A percentile compares a stretch with the other conserved stretches of the same genome.
These are phyloP conservation scores for Ethmia dodecea DNA, from an alignment of 2,888 invertebrate genomes.

Conservation along the genomic window DNA sequence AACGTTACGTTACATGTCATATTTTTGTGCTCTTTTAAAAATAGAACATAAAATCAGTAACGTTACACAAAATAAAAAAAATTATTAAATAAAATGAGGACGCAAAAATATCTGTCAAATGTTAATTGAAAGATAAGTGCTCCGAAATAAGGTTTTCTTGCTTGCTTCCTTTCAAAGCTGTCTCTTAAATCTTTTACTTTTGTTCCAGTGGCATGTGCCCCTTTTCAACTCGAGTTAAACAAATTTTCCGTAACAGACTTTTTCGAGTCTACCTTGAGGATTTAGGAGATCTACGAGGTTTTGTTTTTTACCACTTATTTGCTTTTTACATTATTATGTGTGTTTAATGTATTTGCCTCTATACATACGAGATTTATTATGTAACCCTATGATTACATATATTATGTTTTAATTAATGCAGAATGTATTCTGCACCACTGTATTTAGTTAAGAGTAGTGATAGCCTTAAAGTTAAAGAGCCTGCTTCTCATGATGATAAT, in stretches of 20 bases:
- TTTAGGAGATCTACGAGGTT: conserved; percentile 60
- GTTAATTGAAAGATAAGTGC: conserved; percentile 57
- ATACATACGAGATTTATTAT: no score
- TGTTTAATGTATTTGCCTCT: conserved; percentile 4
- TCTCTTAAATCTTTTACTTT: conserved; percentile 59
- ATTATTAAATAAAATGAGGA: conserved; percentile 2
- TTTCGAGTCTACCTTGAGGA: conserved; percentile 59
- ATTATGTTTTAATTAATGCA: no score
- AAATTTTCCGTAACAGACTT: conserved; percentile 69
- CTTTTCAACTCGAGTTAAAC: conserved; percentile 66
- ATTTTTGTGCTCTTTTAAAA: no score
- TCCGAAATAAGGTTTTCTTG: conserved; percentile 42
- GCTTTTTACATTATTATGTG: conserved; percentile 9
- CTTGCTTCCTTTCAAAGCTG: conserved; percentile 45
- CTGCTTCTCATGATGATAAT: no score
- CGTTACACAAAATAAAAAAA: no score
- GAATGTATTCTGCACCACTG: no score
- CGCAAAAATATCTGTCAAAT: conserved; percentile 33
- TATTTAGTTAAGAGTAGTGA: no score
- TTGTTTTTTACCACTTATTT: conserved; percentile 57
- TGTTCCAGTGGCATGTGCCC: conserved; percentile 48
- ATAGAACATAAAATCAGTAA: no score
- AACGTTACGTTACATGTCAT: no score
- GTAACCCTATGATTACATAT: background rate
- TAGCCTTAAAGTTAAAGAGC: no score